Evolutionary conservation across 2,888 invertebrate species (phyloP), one percentile per base, ranked within the genome.

Genomic region (Dendrolimus pini): DNA sequence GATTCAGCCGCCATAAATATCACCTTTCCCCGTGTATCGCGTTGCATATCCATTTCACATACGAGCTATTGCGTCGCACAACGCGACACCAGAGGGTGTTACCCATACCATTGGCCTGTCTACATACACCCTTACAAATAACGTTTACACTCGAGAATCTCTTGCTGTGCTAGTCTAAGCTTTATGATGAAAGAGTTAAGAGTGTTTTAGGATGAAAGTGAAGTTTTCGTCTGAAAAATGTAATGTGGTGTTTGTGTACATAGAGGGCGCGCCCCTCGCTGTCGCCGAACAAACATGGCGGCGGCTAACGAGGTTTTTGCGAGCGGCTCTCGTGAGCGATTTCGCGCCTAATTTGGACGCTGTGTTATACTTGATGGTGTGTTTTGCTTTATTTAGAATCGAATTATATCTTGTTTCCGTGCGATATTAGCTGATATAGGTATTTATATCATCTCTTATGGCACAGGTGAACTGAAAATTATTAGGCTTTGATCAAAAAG

Each of bases 281-380:
- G 89, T 88, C 86, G 82, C 83, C 78, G 84, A 83, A 82, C 88
- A 89, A 89, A 89, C 78, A 89, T 89, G 89, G 89, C 89, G 80
- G 80, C 81, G 76, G 74, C 81, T 87, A 88, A 89, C 88, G 83
- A 87, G 83, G 86, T 89, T 89, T 88, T 86, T 87, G 85, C 83
- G 83, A 81, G 78, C 72, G 74, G 70, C 77, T 72, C 81, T 83
- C 82, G 88, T 85, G 88, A 84, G 77, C 83, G 85, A 84, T 89
- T 89, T 89, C 88, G 87, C 89, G 89, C 89, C 89, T 87, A 88
- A 87, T 89, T 87, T 88, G 77, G 80, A 83, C 75, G 80, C 65
- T 72, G 68, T 66, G 64, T 63, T 55, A 57, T 62, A 61, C 54
- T 56, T 60, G 62, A 60, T 66, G 63, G 65, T 69, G 75, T 75